phyloP scores from a whole-genome alignment of 2,888 invertebrate species.

The Erebia ligea region DNA sequence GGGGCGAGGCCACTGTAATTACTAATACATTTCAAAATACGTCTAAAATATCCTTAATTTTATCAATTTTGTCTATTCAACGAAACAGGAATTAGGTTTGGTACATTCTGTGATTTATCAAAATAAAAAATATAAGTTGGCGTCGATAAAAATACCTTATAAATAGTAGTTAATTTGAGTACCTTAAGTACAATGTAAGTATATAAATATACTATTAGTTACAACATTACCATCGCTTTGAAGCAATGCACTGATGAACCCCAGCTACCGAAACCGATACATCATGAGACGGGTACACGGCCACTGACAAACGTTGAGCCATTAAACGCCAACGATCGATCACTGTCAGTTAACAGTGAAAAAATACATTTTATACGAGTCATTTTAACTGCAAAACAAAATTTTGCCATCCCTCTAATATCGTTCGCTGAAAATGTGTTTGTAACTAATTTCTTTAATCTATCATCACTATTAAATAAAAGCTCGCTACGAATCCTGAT shows the following conservation, averaged over 20 bases:
- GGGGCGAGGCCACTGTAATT: no score
- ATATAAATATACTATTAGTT: no score
- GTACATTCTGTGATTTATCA: no score
- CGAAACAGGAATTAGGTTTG: no score
- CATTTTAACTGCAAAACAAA: constrained; percentile 9
- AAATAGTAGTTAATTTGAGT: no score
- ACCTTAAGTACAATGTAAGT: no score
- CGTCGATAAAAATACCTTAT: no score
- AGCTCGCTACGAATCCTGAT: neutral
- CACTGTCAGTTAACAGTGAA: constrained; percentile 27
- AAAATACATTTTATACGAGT: constrained; percentile 23
- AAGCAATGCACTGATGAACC: constrained; percentile 17
- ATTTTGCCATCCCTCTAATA: neutral
- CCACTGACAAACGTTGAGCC: constrained; percentile 22
- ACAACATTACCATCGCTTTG: constrained; percentile 9
- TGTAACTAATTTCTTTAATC: neutral
- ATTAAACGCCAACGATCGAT: constrained; percentile 27
- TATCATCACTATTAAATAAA: neutral
- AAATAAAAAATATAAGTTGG: no score
- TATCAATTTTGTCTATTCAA: no score
- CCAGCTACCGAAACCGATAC: constrained; percentile 15
- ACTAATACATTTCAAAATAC: no score
- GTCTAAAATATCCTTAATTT: no score
- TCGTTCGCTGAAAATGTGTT: neutral
- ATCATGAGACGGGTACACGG: constrained; percentile 23